Percentiles rank a stretch among this genome's conserved stretches.
Conservation (phyloP, 2,888 invertebrate genomes). For the Autographa gamma region DNA sequence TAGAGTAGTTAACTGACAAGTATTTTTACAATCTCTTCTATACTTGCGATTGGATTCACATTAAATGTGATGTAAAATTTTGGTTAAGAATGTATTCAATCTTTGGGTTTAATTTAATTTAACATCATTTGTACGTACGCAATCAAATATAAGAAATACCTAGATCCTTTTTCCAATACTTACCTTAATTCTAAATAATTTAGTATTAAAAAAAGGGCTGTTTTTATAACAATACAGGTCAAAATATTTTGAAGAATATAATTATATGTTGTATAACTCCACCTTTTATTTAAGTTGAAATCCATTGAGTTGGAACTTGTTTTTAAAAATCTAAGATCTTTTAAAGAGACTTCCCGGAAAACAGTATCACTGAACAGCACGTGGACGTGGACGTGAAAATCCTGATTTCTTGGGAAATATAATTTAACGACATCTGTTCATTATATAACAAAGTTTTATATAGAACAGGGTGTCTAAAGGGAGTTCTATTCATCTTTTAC, state of each 20-base stretch:
- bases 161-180: no score
- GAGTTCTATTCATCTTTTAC: not conserved
- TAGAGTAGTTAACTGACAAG: not conserved
- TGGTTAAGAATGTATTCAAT: no score
- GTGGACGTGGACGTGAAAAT: not conserved
- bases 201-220: no score
- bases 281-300: not conserved
- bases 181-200: no score
- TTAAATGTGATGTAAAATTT: no score
- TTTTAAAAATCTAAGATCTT: constrained; percentile 10
- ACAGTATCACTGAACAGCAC: not conserved
- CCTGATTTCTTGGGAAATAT: constrained; percentile 12
- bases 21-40: not conserved
- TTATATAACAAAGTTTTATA: not conserved
- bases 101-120: no score
- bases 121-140: no score
- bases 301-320: not conserved
- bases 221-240: no score
- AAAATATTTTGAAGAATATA: no score
- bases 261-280: not conserved
- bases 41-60: no score
- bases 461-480: not conserved
- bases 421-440: not conserved
- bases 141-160: no score
- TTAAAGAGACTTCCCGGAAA: constrained; percentile 5